Evolutionary conservation across 1,140 invertebrate species (phyloP), one percentile per base, ranked within the genome.

Genomic region (Pogonus chalceus): DNA sequence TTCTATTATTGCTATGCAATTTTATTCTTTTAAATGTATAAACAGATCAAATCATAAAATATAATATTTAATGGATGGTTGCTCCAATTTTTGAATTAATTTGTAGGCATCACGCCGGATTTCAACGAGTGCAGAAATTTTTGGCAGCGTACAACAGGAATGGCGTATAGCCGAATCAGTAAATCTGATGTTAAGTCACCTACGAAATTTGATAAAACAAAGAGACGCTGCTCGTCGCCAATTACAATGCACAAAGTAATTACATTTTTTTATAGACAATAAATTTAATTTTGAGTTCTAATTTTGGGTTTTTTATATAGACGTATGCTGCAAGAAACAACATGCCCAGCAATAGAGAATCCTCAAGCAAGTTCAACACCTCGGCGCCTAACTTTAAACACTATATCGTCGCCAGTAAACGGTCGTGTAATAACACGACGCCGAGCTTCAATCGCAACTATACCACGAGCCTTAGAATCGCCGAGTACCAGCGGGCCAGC

Each of bases 141-240:
- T 60, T 54, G 69, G 69, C 16, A 65, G 67, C 9, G 67, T 70
- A 4, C 67, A 70, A 49, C 65, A 69, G n/a, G 69, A 70, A 56
- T 58, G 64, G 20, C 46, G 65, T 22, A 52, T 70, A 20, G 56
- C 65, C 1, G 63, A 69, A 46, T 60, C 66, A 0, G 65, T 65
- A 0, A 56, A 63, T 21, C 54, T 69, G 50, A 70, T 70, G 67
- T 61, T 70, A 3, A 65, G 55, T 37, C 62, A 70, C 46, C 65
- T 70, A 20, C 60, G 65, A 39, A 46, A 58, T 2, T 52, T 70
- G 20, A 69, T 68, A 56, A 64, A 66, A 52, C 69, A 70, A 60
- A 54, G 69, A 37, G 69, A 70, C 54, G 61, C 60, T 1, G 62
- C 67, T 0, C 58, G 63, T 31, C 60, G 61, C 49, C 69, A 70